Conservation (phyloP, 2,888 invertebrate genomes). For the Cantharis lateralis region DNA sequence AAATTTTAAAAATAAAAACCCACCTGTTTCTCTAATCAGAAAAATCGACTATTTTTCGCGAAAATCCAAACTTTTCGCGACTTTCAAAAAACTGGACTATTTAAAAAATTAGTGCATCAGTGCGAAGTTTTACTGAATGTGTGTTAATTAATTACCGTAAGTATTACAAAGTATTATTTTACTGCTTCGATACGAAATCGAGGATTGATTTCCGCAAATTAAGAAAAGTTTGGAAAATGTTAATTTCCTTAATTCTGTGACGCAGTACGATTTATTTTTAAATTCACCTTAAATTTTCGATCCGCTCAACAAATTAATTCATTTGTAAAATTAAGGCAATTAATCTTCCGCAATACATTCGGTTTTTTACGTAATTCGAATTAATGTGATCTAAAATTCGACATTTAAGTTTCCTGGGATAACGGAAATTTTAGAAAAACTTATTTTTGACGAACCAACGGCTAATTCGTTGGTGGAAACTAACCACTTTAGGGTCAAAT, state of each 20-base stretch:
- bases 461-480: not conserved
- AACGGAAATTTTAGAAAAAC: not conserved
- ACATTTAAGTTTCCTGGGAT: not conserved
- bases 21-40: not conserved
- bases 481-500: not conserved
- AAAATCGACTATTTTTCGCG: not conserved
- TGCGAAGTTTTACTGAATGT: not conserved
- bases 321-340: not conserved
- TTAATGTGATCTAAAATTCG: not conserved
- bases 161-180: not conserved
- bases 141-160: not conserved
- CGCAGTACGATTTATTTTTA: not conserved
- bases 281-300: not conserved
- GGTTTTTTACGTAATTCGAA: not conserved
- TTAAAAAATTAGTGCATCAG: not conserved
- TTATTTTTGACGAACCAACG: not conserved
- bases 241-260: not conserved
- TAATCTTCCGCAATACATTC: not conserved
- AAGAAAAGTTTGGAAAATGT: not conserved
- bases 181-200: not conserved
- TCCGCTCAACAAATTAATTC: not conserved
- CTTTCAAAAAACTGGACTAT: not conserved
- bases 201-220: not conserved
- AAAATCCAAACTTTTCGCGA: not conserved
- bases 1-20: slow-evolving; percentile 18